Conservation (phyloP, 1,140 invertebrate species). For the Spodoptera frugiperda region DNA sequence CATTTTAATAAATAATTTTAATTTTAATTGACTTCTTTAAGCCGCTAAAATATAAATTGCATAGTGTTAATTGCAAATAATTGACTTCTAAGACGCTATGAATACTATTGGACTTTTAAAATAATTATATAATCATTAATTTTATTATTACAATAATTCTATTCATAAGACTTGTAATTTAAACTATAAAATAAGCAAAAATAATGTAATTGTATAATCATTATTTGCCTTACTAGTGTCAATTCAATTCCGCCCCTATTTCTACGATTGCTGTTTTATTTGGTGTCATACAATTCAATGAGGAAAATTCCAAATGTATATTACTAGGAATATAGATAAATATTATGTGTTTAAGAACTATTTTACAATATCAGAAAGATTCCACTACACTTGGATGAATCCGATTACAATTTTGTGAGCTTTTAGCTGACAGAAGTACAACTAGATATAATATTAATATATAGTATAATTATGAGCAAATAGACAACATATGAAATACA, state of each 20-base stretch:
- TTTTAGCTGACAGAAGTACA: conserved; percentile 11
- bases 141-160: conserved; percentile 17
- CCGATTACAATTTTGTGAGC: not conserved
- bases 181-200: conserved; percentile 42
- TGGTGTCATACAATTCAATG: conserved; percentile 27
- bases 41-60: conserved; percentile 36
- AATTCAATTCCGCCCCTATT: conserved; percentile 28
- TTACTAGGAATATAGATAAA: conserved; percentile 30
- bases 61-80: conserved; percentile 51
- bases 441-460: not conserved
- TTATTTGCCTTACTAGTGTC: conserved; percentile 8
- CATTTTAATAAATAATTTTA: conserved; percentile 42
- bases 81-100: conserved; percentile 51
- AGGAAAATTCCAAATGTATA: conserved; percentile 8
- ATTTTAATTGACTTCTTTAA: conserved; percentile 46
- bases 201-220: conserved; percentile 14
- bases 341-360: conserved; percentile 41
- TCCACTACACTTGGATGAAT: conserved; percentile 59
- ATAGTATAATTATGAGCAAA: conserved; percentile 1
- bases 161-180: conserved; percentile 29
- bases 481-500: conserved; percentile 13
- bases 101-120: conserved; percentile 35
- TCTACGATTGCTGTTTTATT: conserved; percentile 33
- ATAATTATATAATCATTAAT: conserved; percentile 26
- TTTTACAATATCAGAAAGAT: conserved; percentile 55